Evolutionary conservation across 2,113 vertebrate genomes (phyloP), one percentile per base, ranked within the genome.

Genomic region (Xenopus borealis): DNA sequence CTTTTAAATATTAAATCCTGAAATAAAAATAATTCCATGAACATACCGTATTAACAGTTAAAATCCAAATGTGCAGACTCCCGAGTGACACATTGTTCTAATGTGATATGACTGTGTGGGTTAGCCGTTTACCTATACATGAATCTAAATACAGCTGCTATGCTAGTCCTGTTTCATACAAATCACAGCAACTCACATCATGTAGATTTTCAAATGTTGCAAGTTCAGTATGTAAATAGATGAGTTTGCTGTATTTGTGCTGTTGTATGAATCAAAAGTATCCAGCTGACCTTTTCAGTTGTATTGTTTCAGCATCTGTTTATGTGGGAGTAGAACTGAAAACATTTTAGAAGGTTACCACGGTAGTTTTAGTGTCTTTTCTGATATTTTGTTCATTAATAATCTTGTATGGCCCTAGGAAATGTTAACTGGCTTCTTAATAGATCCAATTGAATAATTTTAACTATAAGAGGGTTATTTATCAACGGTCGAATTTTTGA

Each of bases 241-340:
- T 55, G 53, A 16, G 53, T 55, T 55, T 55, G 53, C 53, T 5
- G 16, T 55, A 2, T 55, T 55, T 12, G 14, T n/a, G 53, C 16
- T 55, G 14, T 55, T 55, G 14, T 55, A 8, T 55, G 16, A 55
- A n/a, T 12, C 8, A 16, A 61, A 61, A 40, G 30, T n/a, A 72
- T 65, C 64, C 62, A 13, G 47, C 71, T 64, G 20, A 72, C 71
- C 62, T 52, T 16, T 55, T 66, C 13, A 33, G 65, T 63, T 52
- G 45, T 52, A 67, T 50, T 72, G 71, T 72, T 72, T 72, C 55
- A 52, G 64, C 71, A 72, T 72, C 71, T 72, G 71, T 12, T 57
- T 23, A 53, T 20, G 71, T 72, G 53, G 71, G 71, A 57, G 71
- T 53, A 72, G 52, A 72, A 55, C 46, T 65, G 47, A 45, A 72